These are phyloP conservation scores for Sporophila hypoxantha DNA, from an alignment of 2,113 vertebrate genomes.

Conservation along the genomic window DNA sequence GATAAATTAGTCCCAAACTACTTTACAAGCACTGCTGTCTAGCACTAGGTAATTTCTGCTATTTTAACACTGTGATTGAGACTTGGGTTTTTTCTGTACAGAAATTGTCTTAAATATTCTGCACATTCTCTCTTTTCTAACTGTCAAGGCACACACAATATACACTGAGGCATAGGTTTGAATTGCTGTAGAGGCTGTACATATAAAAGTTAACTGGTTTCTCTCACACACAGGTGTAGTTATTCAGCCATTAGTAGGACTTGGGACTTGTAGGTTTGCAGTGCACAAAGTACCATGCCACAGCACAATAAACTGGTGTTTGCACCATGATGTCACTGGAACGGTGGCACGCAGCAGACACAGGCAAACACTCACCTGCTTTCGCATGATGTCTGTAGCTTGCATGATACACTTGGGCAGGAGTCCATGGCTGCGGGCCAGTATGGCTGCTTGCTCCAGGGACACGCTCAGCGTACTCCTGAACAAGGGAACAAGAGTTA, in stretches of 20 bases:
- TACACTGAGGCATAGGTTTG: not conserved
- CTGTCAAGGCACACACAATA: no score
- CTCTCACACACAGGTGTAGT: not conserved
- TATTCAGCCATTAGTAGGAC: not conserved
- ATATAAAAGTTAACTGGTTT: not conserved
- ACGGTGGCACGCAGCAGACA: accelerated
- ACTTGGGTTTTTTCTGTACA: not conserved
- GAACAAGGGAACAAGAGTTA: not conserved
- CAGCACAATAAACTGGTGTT: not conserved
- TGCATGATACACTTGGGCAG: conserved; percentile 95
- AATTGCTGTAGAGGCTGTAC: not conserved
- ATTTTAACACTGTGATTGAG: not conserved
- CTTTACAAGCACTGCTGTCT: not conserved
- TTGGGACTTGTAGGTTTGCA: not conserved
- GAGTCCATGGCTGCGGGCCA: conserved; percentile 90
- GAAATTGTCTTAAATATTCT: not conserved
- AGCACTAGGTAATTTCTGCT: not conserved
- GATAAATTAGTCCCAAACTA: conserved; percentile 14
- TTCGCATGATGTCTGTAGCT: conserved; percentile 95
- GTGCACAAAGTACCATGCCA: not conserved
- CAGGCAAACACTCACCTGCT: conserved; percentile 76
- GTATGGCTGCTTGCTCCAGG: conserved; percentile 87
- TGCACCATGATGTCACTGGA: not conserved
- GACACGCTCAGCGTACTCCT: conserved; percentile 91
- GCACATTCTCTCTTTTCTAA: not conserved